Conservation (phyloP, 1,140 invertebrate species). For the Zaprionus nigranus region DNA sequence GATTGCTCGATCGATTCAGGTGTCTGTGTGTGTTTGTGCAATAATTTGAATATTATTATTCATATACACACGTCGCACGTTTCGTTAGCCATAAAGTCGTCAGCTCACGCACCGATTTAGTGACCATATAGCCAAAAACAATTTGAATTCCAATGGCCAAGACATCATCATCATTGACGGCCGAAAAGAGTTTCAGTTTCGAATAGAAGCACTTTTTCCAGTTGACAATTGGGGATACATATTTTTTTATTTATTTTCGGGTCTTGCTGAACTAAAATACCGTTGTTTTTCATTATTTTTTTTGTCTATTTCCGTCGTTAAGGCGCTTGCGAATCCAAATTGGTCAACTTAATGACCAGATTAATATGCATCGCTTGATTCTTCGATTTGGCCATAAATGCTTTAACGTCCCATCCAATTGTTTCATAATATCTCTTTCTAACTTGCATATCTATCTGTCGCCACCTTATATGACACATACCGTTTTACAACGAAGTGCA, state of each 20-base stretch:
- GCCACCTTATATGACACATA: conserved; percentile 44
- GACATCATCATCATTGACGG: conserved; percentile 19
- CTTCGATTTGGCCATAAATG: conserved; percentile 53
- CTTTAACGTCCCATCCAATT: conserved; percentile 43
- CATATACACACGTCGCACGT: conserved; percentile 68
- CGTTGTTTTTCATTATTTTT: conserved; percentile 41
- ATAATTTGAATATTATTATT: conserved; percentile 79
- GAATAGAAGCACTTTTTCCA: conserved; percentile 16
- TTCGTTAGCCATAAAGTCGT: conserved; percentile 61
- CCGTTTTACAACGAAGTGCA: conserved; percentile 20
- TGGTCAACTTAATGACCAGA: conserved; percentile 46
- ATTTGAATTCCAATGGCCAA: conserved; percentile 55
- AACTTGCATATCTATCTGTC: conserved; percentile 40
- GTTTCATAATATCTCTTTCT: conserved; percentile 62
- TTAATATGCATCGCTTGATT: conserved; percentile 65
- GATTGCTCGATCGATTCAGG: conserved; percentile 4
- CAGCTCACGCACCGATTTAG: conserved; percentile 59
- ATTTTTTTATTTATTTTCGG: conserved; percentile 1
- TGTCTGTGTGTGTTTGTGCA: conserved; percentile 40
- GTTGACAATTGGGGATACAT: not conserved
- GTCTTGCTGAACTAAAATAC: conserved; percentile 27
- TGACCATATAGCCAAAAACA: conserved; percentile 51
- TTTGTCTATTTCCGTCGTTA: conserved; percentile 53
- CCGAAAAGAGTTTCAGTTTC: conserved; percentile 16
- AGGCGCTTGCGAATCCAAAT: conserved; percentile 24